Percentiles rank a stretch among this genome's conserved stretches.
Evolutionary conservation across 2,113 vertebrate species (phyloP).

Genomic region (Myotis brandtii): DNA sequence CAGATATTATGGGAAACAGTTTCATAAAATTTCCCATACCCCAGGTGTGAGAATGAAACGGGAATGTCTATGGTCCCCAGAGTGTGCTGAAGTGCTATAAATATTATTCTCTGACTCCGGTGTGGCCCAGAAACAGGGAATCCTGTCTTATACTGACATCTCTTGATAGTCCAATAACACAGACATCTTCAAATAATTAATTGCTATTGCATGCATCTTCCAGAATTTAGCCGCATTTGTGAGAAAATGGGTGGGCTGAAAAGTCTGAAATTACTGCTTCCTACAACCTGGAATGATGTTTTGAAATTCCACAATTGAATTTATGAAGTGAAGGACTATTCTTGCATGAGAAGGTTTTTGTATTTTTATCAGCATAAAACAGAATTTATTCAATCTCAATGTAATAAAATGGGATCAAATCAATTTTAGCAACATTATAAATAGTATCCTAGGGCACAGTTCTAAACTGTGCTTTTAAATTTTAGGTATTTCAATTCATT

Average conservation of each 20-base stretch:
- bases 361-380: not conserved
- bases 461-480: not conserved
- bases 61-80: not conserved
- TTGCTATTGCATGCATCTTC: fast-evolving
- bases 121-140: not conserved
- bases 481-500: not conserved
- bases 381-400: not conserved
- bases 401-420: not conserved
- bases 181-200: not conserved
- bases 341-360: not conserved
- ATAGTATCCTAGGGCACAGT: not conserved
- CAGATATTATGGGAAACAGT: not conserved
- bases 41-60: not conserved
- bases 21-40: not conserved
- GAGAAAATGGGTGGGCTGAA: not conserved
- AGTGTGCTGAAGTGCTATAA: not conserved
- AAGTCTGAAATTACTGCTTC: not conserved
- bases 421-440: constrained; percentile 5
- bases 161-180: not conserved
- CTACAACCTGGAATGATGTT: not conserved
- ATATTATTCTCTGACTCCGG: not conserved
- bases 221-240: not conserved
- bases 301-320: not conserved
- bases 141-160: not conserved
- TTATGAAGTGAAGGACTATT: not conserved